Evolutionary conservation across 2,888 invertebrate species (phyloP).

Genomic region (Parochlus steinenii): DNA sequence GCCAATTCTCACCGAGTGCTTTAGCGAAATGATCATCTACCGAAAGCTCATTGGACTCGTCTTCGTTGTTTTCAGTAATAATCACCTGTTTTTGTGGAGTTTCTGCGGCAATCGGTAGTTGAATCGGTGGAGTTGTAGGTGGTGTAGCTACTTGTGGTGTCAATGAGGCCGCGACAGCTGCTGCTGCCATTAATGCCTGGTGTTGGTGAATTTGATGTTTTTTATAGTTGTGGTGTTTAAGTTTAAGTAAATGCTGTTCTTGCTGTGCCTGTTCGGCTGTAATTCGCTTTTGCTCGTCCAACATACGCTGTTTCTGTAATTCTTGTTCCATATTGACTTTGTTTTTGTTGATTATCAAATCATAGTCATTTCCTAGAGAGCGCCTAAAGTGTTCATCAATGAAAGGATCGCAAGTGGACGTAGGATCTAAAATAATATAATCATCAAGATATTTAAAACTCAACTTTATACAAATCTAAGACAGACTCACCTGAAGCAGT

Average conservation of each 20-base stretch:
- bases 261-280: conserved; percentile 13
- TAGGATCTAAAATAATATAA: conserved; percentile 37
- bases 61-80: conserved; percentile 17
- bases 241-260: conserved; percentile 11
- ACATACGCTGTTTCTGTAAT: conserved; percentile 34
- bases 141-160: conserved; percentile 19
- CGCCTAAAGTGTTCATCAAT: conserved; percentile 93
- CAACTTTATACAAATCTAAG: background rate
- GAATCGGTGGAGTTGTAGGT: conserved; percentile 20
- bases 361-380: conserved; percentile 63
- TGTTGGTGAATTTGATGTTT: conserved; percentile 12
- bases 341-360: conserved; percentile 15
- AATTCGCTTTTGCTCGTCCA: conserved; percentile 35
- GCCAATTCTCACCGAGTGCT: conserved; percentile 74
- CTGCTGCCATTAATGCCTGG: conserved; percentile 12
- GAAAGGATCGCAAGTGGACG: conserved; percentile 71
- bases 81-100: conserved; percentile 12
- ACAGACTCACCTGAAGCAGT: background rate
- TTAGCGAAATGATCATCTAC: conserved; percentile 89
- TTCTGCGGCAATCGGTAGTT: conserved; percentile 19
- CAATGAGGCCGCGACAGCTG: conserved; percentile 19
- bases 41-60: conserved; percentile 37
- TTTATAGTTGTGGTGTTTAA: conserved; percentile 12
- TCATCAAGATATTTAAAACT: background rate
- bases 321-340: conserved; percentile 21